Evolutionary conservation across 2,888 invertebrate species (phyloP), one percentile per base, ranked within the genome.

Genomic region (Dorcus hopei): DNA sequence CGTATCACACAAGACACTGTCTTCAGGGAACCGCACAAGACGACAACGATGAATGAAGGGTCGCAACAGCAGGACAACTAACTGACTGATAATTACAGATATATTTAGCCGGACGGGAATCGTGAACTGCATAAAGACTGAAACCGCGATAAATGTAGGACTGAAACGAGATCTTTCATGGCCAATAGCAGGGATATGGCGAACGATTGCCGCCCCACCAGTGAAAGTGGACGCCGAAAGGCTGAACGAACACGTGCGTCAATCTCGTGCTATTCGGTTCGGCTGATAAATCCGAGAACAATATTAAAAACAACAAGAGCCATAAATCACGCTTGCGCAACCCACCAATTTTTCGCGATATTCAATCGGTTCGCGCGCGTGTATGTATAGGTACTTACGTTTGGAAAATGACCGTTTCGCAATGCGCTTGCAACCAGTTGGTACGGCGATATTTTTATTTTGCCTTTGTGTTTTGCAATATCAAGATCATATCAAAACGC

Each of bases 201-300:
- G 50, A 39, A 40, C 50, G 23, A 49, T 33, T 23, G 39, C 19
- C 50, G 40, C 64, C 66, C 66, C 65, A 64, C 64, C 64, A 66
- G 66, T 64, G 66, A 66, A 66, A 66, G 66, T 66, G 63, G 50
- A 54, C 59, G 59, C 50, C 54, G 49, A 39, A 51, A 43, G n/a
- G 41, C 8, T 41, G 14, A 14, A 49, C 19, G 14, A 40, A 33
- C 23, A 43, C 33, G 26, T 11, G 42, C 9, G 41, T 26, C 51
- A 52, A 33, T 49, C 50, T 38, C 50, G 38, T 33, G 33, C 40
- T 16, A 16, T 39, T 52, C 39, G 9, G 14, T 51, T 52, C 26
- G 14, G 39, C 33, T 40, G 11, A 40, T 38, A 52, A 39, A 19
- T 23, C 19, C 52, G 9, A 41, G 16, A 16, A 9, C 49, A 16